These are phyloP conservation scores for Protophormia terraenovae DNA, from an alignment of 2,888 invertebrate genomes.

Conservation along the genomic window DNA sequence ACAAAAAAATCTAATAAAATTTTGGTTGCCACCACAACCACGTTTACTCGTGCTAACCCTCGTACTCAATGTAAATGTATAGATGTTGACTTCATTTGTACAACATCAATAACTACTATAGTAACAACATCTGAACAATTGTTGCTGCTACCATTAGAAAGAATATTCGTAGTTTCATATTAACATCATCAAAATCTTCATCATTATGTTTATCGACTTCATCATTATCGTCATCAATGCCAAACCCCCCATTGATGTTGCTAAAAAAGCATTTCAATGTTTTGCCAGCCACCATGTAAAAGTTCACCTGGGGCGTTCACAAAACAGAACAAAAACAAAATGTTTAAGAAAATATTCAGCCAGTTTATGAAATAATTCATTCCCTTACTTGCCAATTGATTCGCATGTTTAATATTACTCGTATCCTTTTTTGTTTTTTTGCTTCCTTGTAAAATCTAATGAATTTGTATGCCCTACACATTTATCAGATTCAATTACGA, in stretches of 20 bases:
- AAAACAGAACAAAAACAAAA: conserved; percentile 22
- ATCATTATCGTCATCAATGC: conserved; percentile 53
- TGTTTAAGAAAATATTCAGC: conserved; percentile 10
- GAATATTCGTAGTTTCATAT: conserved; percentile 8
- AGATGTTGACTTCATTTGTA: conserved; percentile 52
- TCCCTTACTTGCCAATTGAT: conserved; percentile 41
- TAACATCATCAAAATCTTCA: conserved; percentile 34
- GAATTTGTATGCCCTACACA: conserved; percentile 15
- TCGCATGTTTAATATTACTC: conserved; percentile 4
- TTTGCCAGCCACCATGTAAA: conserved; percentile 63
- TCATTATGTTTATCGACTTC: conserved; percentile 38
- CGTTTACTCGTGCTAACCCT: conserved; percentile 28
- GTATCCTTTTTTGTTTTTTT: neutral
- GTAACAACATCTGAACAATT: conserved; percentile 55
- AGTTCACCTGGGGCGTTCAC: conserved; percentile 65
- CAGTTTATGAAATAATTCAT: conserved; percentile 40
- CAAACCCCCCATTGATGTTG: conserved; percentile 63
- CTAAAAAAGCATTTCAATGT: conserved; percentile 59
- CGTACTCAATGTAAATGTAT: neutral
- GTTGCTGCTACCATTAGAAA: conserved; percentile 37
- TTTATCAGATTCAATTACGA: neutral
- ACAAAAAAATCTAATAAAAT: conserved; percentile 58
- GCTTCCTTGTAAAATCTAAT: conserved; percentile 2
- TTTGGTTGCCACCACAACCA: conserved; percentile 65
- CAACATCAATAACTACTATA: conserved; percentile 46